A percentile compares a stretch with the other conserved stretches of the same genome.
Conservation (phyloP, 2,797 vertebrate genomes). For the Rhodeus uyekii region DNA sequence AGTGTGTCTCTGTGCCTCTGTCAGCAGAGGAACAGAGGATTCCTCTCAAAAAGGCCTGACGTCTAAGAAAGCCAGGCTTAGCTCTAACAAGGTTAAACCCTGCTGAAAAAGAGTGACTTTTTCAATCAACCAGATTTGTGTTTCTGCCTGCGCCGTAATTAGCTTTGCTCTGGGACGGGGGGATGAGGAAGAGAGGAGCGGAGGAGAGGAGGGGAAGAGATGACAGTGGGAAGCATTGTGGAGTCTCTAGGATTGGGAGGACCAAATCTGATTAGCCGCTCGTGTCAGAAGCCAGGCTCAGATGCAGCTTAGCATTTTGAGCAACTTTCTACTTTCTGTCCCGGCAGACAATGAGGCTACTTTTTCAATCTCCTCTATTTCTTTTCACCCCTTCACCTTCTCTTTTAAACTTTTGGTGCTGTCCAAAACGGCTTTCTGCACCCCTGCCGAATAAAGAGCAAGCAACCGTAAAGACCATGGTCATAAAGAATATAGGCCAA, state of each 20-base stretch:
- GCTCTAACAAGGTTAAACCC: conserved; percentile 99
- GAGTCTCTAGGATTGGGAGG: conserved; percentile 90
- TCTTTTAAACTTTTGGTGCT: conserved; percentile 10
- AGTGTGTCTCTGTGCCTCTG: conserved; percentile 78
- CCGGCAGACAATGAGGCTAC: conserved; percentile 87
- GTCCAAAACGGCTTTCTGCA: not conserved
- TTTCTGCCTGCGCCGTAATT: conserved; percentile 99
- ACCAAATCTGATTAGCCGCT: conserved; percentile 99
- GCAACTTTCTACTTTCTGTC: conserved; percentile 89
- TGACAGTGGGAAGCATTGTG: conserved; percentile 98
- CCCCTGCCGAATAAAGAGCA: not conserved
- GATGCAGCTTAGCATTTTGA: conserved; percentile 96
- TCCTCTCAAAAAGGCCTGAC: conserved; percentile 75
- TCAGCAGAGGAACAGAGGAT: conserved; percentile 78
- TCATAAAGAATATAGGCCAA: not conserved
- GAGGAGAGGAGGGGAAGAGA: conserved; percentile 62
- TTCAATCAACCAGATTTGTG: conserved; percentile 99
- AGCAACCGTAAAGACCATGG: not conserved
- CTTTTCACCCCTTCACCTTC: conserved; percentile 17
- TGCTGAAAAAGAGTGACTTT: conserved; percentile 93
- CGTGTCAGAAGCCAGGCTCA: conserved; percentile 98
- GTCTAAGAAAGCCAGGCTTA: conserved; percentile 94
- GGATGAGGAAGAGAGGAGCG: conserved; percentile 47
- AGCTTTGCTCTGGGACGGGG: conserved; percentile 87
- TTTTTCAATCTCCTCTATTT: conserved; percentile 70